Base-by-base conservation (phyloP, 2,888 invertebrate genomes). In the Myopa testacea region DNA sequence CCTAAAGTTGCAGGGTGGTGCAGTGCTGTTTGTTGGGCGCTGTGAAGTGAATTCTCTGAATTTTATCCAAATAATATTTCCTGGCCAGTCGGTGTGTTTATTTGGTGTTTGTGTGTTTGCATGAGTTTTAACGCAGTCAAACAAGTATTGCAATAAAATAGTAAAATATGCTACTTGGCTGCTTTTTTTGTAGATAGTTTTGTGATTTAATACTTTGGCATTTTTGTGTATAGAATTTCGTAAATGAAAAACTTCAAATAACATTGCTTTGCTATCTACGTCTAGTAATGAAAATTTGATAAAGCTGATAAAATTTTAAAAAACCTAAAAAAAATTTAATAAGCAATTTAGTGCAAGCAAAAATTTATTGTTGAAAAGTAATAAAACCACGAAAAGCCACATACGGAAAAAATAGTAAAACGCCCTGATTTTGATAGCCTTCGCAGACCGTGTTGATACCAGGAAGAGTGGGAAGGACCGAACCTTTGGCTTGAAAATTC, bases 391-490 rank as follows among this genome's bases (percentile, higher is more conserved):
- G 5, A 52, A 12, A 63, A 52, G 16, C n/a, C 38, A 8, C 5
- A 73, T 16, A 4, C 26, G n/a, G 37, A 52, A n/a, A 50, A 63
- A 65, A 4, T 6, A 74, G 38, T 26, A 75, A 52, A 55, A 75
- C 75, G 75, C 75, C 75, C 75, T 55, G 67, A 74, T 63, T 74
- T 75, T 75, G n/a, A 52, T 52, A 16, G 65, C 16, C 63, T 65
- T 69, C 74, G 52, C 26, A 52, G 75, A 67, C 19, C 19, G 63
- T n/a, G n/a, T 38, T 8, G 52, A 16, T 50, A 12, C 52, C 52
- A n/a, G 50, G 19, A 55, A 19, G 8, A 45, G 26, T 19, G 40
- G 60, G 45, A 60, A 45, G 60, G 62, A 60, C 3, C 62, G 40
- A 62, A 5, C 34, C 2, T 40, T 62, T 60, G 40, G 60, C 71